Evolutionary conservation across 2,888 invertebrate species (phyloP), one percentile per base, ranked within the genome.

Genomic region (Leucozona laternaria): DNA sequence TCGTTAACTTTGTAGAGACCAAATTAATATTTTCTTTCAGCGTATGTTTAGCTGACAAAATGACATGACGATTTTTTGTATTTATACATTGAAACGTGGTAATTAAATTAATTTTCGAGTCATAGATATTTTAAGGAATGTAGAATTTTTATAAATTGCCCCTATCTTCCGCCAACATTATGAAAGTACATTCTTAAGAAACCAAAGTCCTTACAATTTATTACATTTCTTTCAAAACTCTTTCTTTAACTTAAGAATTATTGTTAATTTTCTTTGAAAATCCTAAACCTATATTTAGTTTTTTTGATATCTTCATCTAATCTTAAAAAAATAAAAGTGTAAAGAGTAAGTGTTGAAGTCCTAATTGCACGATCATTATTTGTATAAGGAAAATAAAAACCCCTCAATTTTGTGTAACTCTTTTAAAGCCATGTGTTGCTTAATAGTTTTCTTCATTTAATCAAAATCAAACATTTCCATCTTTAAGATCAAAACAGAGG

Each of bases 391-490:
- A 70, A 70, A 28, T 15, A 17, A 31, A 28, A 70, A 60, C 15
- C 37, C 40, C 20, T 53, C 43, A 10, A 68, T 58, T 37, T 57
- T 10, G 50, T 50, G 20, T 37, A 31, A 60, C 68, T 68, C 57
- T 71, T 79, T 71, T 55, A 28, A 53, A 43, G 60, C 20, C 60
- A 50, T 78, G 50, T 78, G 70, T 70, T 34, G 37, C 20, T 37
- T 15, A 10, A 17, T 57, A 57, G n/a, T 22, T 13, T 55, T 22
- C 10, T 28, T 45, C 15, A 48, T 60, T 13, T 50, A 25, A 79
- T 62, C 22, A 53, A 60, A 77, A 70, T 77, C 60, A 70, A 37
- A 64, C 64, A 57, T 43, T 64, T 20, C n/a, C 17, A 77, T 77
- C 71, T 72, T 8, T 1, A 37, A 82, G 81, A 82, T 82, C 48